These are phyloP conservation scores for Aleadryas rufinucha DNA, from an alignment of 2,113 vertebrate genomes.

Conservation along the genomic window DNA sequence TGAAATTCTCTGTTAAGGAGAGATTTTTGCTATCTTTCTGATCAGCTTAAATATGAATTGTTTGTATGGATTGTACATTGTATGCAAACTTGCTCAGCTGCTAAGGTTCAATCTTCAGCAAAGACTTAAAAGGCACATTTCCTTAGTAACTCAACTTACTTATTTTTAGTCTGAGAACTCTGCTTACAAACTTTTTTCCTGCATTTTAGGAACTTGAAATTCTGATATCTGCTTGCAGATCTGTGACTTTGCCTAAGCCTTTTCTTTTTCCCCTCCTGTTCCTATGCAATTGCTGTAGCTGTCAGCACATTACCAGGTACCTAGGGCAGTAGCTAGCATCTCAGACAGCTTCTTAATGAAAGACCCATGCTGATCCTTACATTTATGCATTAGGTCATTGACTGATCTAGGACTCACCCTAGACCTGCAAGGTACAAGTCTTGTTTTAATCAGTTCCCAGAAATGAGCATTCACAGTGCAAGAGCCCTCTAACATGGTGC, in stretches of 20 bases:
- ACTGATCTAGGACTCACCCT: not conserved
- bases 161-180: not conserved
- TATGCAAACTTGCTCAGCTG: not conserved
- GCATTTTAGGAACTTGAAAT: not conserved
- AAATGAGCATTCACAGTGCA: not conserved
- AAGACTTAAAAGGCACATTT: not conserved
- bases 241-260: not conserved
- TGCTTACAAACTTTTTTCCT: not conserved
- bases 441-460: not conserved
- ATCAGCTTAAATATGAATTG: not conserved
- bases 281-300: not conserved
- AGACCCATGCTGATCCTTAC: not conserved
- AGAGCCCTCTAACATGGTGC: not conserved
- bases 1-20: not conserved
- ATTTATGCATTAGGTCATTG: conserved; percentile 21
- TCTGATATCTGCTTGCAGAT: not conserved
- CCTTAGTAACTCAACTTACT: not conserved
- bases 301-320: not conserved
- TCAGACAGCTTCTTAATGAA: not conserved
- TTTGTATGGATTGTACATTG: not conserved
- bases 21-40: not conserved
- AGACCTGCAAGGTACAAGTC: not conserved
- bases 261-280: not conserved
- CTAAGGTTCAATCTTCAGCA: not conserved
- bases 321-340: not conserved